Percentiles rank a stretch among this genome's conserved stretches.
Conservation (phyloP, 1,140 invertebrate species). For the Goniozus legneri region DNA sequence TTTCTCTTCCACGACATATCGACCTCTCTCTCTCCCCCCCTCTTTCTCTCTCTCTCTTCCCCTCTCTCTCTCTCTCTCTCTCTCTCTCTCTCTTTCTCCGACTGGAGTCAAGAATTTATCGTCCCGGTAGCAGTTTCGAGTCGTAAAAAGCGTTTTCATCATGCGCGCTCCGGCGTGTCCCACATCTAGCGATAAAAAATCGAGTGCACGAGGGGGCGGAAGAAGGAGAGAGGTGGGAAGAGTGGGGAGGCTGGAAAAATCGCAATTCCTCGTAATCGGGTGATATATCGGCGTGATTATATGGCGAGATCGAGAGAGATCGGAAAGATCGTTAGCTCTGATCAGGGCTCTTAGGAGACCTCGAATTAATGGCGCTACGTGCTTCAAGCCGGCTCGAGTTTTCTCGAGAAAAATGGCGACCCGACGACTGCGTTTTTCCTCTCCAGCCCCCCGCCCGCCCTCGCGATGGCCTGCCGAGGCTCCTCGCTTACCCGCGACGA, state of each 20-base stretch:
- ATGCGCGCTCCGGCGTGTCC: too few relatives aligned
- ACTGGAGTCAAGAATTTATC: not conserved
- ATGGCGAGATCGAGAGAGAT: not conserved
- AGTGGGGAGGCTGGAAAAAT: not conserved
- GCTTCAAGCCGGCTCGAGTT: too few relatives aligned
- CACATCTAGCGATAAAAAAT: too few relatives aligned
- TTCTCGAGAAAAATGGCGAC: too few relatives aligned
- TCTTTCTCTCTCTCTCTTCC: not conserved
- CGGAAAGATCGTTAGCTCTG: not conserved
- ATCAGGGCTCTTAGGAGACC: not conserved
- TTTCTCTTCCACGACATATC: not conserved
- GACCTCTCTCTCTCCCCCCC: not conserved
- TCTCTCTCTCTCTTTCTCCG: not conserved
- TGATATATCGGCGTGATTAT: not conserved
- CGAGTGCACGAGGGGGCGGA: too few relatives aligned
- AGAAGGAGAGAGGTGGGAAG: not conserved
- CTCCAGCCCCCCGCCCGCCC: too few relatives aligned
- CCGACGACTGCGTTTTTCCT: too few relatives aligned
- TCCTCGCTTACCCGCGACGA: too few relatives aligned
- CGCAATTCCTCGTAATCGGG: slow-evolving; percentile 24
- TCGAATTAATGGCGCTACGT: not conserved
- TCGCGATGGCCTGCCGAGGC: too few relatives aligned
- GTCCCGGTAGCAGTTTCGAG: not conserved
- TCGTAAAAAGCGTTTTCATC: not conserved
- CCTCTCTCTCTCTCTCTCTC: not conserved